phyloP scores from a whole-genome alignment of 2,797 vertebrate species.

The Xenops minutus region DNA sequence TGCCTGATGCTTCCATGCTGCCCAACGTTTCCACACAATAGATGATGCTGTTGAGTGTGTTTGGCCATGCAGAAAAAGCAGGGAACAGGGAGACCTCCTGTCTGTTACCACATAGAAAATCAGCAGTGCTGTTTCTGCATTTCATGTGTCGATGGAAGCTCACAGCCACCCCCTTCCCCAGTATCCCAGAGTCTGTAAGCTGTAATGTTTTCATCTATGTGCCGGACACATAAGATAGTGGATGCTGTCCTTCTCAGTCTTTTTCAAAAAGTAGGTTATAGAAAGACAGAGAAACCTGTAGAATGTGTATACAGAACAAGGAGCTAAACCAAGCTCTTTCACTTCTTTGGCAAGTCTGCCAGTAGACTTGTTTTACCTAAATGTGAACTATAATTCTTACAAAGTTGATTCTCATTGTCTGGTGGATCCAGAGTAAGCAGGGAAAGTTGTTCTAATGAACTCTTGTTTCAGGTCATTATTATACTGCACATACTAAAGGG shows the following conservation, averaged over 20 bases:
- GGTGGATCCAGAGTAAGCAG: neutral
- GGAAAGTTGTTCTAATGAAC: neutral
- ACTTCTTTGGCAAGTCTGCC: neutral
- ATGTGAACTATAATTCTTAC: neutral
- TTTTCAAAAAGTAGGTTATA: neutral
- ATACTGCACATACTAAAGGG: neutral
- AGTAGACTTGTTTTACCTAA: neutral
- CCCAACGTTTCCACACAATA: fast-evolving
- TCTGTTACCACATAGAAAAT: neutral
- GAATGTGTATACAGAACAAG: neutral
- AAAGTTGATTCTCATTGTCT: neutral
- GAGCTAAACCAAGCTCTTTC: neutral
- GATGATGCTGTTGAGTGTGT: neutral
- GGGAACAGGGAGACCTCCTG: neutral
- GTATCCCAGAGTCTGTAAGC: neutral
- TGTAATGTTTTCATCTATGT: neutral
- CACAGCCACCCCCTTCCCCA: fast-evolving
- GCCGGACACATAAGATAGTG: neutral
- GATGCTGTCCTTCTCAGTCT: neutral
- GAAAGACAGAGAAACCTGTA: neutral
- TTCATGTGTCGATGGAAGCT: neutral
- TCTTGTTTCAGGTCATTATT: neutral
- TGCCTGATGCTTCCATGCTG: neutral
- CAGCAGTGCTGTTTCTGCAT: neutral
- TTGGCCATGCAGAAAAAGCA: neutral